Base-by-base conservation (phyloP, 1,140 invertebrate genomes). In the Drosophila sp. region DNA sequence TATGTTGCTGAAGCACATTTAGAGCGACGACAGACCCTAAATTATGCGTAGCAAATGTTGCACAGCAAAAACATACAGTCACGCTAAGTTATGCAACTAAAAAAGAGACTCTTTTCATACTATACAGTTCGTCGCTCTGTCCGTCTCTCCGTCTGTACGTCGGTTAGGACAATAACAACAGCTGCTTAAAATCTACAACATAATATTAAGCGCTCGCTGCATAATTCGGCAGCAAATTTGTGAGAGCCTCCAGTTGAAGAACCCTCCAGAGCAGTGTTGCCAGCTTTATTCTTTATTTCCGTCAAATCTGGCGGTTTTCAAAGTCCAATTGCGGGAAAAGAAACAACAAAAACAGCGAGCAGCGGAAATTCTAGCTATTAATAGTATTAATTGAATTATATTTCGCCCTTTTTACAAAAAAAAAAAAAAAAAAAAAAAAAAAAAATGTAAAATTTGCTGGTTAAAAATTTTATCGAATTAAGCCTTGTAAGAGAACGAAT, bases 211-310 rank as follows among this genome's bases (percentile, higher is more conserved):
- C 18, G 29, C 14, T 7, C 50, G 50, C 29, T 69, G 79, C 64
- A 78, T 81, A 82, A 81, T 69, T 76, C 43, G 48, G 2, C 54
- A 41, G 16, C 69, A 72, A 58, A 71, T 57, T 51, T 48, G 16
- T 46, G 21, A 14, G 8, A 21, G 40, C 13, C 34, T 41, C 11
- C n/a, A 48, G 41, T 48, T 51, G 7, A 18, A 41, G 36, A 25
- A 53, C 36, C 48, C 57, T 67, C 64, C 14, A 7, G 13, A 40
- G 46, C 5, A 27, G 5, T n/a, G n/a, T n/a, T n/a, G n/a, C n/a
- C n/a, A n/a, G n/a, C n/a, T n/a, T n/a, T n/a, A n/a, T n/a, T n/a
- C n/a, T n/a, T n/a, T n/a, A n/a, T n/a, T n/a, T n/a, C n/a, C n/a
- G n/a, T n/a, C n/a, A n/a, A n/a, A n/a, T n/a, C n/a, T n/a, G n/a